phyloP scores from a whole-genome alignment of 2,888 invertebrate species.

The Tinea pellionella region DNA sequence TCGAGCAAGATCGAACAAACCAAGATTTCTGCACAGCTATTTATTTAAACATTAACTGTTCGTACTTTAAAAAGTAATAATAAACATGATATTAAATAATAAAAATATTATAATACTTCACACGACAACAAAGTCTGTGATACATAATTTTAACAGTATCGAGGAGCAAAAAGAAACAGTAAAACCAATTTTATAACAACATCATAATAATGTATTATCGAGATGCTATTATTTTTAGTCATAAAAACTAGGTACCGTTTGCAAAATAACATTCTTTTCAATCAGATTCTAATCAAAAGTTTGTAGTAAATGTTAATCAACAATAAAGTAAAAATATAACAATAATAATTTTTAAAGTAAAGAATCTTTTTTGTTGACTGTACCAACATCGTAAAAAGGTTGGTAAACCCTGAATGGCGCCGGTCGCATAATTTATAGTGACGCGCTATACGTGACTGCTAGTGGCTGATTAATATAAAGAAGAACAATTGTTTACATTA shows the following conservation, averaged over 20 bases:
- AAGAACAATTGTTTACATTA: not conserved
- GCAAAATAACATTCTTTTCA: too few species aligned
- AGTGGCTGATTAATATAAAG: conserved; percentile 7
- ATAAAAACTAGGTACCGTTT: not conserved
- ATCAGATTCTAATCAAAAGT: too few species aligned
- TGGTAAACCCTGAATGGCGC: conserved; percentile 19
- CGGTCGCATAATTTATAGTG: conserved; percentile 26
- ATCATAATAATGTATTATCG: not conserved
- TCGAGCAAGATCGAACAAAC: too few species aligned
- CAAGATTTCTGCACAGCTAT: too few species aligned
- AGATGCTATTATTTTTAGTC: not conserved
- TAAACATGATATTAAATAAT: not conserved
- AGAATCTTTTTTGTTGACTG: not conserved
- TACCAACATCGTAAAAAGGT: conserved; percentile 20
- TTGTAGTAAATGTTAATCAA: too few species aligned
- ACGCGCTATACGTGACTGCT: conserved; percentile 18
- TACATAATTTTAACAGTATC: not conserved
- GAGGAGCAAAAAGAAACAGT: not conserved
- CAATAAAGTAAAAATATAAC: too few species aligned
- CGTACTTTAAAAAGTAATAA: too few species aligned
- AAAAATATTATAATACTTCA: not conserved
- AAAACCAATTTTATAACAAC: not conserved
- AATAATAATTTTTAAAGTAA: not conserved
- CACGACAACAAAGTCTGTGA: not conserved
- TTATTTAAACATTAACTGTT: too few species aligned